Evolutionary conservation across 2,888 invertebrate species (phyloP).

Genomic region (Incurvaria masculella): DNA sequence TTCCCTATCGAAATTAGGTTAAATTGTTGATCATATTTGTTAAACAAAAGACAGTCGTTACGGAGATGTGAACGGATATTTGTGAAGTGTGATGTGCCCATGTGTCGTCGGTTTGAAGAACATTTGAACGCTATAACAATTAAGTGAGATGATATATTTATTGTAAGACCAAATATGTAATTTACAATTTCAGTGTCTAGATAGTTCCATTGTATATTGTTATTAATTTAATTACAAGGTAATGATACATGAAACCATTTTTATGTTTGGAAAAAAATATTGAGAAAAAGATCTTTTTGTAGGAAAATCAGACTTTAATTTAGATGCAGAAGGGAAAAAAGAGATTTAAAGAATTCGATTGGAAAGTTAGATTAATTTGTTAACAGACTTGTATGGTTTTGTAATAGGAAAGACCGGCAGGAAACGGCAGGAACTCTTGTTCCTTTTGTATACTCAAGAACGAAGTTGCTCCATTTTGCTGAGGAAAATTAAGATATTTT

Average conservation of each 20-base stretch:
- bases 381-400: background rate
- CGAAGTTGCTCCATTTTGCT: too few relatives aligned
- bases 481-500: too few relatives aligned
- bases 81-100: background rate
- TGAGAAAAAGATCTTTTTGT: too few relatives aligned
- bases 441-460: too few relatives aligned
- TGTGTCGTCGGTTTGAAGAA: background rate
- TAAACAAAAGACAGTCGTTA: background rate
- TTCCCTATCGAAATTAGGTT: constrained; percentile 40
- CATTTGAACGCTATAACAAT: background rate
- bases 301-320: constrained; percentile 3
- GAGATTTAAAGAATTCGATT: background rate
- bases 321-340: background rate
- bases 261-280: too few relatives aligned
- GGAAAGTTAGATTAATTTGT: background rate
- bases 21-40: constrained; percentile 26
- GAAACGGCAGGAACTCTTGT: too few relatives aligned
- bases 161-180: constrained; percentile 7
- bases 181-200: background rate
- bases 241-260: too few relatives aligned
- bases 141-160: constrained; percentile 5
- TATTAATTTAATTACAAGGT: too few relatives aligned
- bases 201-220: background rate
- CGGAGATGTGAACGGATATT: background rate
- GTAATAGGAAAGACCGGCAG: too few relatives aligned